Base-by-base conservation (phyloP, 2,797 vertebrate species). In the Hypotaenidia philippensis region DNA sequence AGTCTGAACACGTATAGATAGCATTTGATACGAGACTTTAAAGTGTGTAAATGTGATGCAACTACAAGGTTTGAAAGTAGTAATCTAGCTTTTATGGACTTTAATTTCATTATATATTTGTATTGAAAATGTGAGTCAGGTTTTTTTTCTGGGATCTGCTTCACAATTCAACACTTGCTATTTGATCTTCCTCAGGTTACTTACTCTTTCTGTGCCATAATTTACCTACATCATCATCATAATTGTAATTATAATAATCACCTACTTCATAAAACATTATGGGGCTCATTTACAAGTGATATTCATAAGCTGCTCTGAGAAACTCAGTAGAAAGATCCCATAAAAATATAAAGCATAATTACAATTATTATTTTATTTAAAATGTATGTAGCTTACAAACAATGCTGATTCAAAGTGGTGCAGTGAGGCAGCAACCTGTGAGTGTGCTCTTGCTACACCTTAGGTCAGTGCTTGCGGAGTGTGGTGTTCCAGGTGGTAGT, bases 41-140 rank as follows among this genome's bases (percentile, higher is more conserved):
- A 91, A 95, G 70, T 55, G 52, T 86, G 52, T 76, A 90, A 96
- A 96, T 75, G 74, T 52, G 88, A 44, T 79, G 69, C 59, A 83
- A 45, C 69, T 78, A 23, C 65, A 55, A 83, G 66, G 60, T 95
- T 90, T 79, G 66, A 91, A 93, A 83, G 64, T 74, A 79, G 45
- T 93, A 74, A 92, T 90, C 66, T 83, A 79, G 87, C 36, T 93
- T 94, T 94, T 94, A 93, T 91, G 50, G 65, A 86, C 69, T 83
- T 75, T 19, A 75, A 88, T 95, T 93, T 96, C 76, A 76, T 90
- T 94, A 71, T 93, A 76, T 94, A 92, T 96, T 88, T 91, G 55
- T 94, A 97, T 88, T 91, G 85, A 95, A 95, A 94, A 95, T 82
- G 26, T 88, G 94, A 92, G 79, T 94, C 94, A 91, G 74, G 40